Conservation (phyloP, 2,888 invertebrate species). For the Harmothoe impar region DNA sequence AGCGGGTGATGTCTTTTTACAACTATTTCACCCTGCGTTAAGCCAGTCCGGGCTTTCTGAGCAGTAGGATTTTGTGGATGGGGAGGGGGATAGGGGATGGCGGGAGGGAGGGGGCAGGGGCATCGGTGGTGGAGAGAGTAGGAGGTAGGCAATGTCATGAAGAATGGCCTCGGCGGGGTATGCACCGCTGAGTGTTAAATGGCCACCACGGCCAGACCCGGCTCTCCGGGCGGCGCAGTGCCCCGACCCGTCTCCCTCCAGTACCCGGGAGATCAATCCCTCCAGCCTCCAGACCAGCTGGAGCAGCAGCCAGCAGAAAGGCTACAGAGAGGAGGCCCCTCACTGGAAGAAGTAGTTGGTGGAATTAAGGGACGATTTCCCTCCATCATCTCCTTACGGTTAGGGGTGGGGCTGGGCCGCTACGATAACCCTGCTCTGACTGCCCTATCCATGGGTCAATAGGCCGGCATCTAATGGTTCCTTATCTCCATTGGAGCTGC, state of each 20-base stretch:
- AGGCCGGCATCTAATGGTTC: not conserved
- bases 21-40: too few relatives aligned
- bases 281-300: constrained; percentile 1
- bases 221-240: not conserved
- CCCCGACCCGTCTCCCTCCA: not conserved
- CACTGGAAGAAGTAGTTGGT: constrained; percentile 2
- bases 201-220: not conserved
- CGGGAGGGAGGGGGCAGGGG: not conserved
- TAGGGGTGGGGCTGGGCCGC: constrained; percentile 14
- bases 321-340: not conserved
- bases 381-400: constrained; percentile 51
- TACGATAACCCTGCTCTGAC: not conserved
- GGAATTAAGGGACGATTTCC: constrained; percentile 49
- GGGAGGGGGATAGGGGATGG: too few relatives aligned
- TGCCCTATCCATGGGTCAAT: not conserved
- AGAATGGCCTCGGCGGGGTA: not conserved
- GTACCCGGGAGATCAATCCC: constrained; percentile 18
- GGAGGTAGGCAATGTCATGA: not conserved
- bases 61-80: not conserved
- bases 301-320: not conserved
- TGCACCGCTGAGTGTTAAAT: constrained; percentile 33
- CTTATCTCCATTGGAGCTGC: not conserved
- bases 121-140: not conserved
- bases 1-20: too few relatives aligned
- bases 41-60: not conserved